A percentile compares a stretch with the other conserved stretches of the same genome.
These are phyloP conservation scores for Diarsia brunnea DNA, from an alignment of 2,888 invertebrate genomes.

Conservation along the genomic window DNA sequence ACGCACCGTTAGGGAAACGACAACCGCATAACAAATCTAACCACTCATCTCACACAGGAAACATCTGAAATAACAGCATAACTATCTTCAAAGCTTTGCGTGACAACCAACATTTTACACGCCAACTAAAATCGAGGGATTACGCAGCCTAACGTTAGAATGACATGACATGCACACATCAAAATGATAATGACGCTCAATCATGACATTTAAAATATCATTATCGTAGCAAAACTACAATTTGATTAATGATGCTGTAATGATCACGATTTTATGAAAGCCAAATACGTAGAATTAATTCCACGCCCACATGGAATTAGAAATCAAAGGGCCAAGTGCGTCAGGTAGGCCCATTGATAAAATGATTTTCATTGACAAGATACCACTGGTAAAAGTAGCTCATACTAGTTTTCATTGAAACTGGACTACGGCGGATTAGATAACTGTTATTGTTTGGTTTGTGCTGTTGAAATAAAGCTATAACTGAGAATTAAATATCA, in stretches of 20 bases:
- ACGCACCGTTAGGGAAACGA: constrained; percentile 74
- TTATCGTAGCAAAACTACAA: constrained; percentile 61
- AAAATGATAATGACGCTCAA: constrained; percentile 70
- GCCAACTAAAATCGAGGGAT: constrained; percentile 68
- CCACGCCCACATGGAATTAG: constrained; percentile 68
- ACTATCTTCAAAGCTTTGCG: constrained; percentile 78
- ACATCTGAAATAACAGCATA: constrained; percentile 80
- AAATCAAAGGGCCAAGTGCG: constrained; percentile 67
- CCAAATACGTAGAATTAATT: constrained; percentile 55
- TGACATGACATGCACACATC: constrained; percentile 75
- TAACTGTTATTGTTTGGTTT: constrained; percentile 55
- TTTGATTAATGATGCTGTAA: constrained; percentile 61
- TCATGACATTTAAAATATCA: constrained; percentile 69
- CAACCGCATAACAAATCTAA: constrained; percentile 70
- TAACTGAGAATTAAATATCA: neutral
- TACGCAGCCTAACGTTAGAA: constrained; percentile 57
- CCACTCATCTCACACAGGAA: constrained; percentile 50
- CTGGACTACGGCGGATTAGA: constrained; percentile 61
- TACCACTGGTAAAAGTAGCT: constrained; percentile 69
- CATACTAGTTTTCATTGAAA: constrained; percentile 54
- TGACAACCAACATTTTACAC: constrained; percentile 74
- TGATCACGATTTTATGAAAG: constrained; percentile 41
- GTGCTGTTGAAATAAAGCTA: neutral
- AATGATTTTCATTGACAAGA: constrained; percentile 77
- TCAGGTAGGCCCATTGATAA: constrained; percentile 76